Conservation (phyloP, 35 echinoderm and acorn worm species). For the Heliocidaris tuberculata region DNA sequence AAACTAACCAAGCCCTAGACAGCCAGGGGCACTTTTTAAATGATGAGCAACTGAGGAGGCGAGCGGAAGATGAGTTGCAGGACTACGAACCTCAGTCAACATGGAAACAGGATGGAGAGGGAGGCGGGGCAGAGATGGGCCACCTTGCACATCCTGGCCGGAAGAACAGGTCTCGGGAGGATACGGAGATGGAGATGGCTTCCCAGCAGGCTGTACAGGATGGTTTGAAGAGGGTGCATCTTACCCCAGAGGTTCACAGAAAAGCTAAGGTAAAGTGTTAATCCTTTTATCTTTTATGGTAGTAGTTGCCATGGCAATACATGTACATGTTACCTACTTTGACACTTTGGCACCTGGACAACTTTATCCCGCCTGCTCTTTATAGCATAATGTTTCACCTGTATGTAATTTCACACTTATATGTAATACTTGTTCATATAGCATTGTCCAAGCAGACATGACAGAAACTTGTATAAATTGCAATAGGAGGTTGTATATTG, state of each 20-base stretch:
- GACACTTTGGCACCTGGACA: not conserved
- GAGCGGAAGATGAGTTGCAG: slow-evolving; percentile 21
- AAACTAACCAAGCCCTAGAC: not conserved
- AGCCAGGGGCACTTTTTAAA: not conserved
- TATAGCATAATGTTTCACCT: not conserved
- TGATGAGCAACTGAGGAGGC: not conserved
- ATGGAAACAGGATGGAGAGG: not conserved
- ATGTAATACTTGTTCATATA: not conserved
- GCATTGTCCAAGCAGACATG: not conserved
- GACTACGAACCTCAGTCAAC: slow-evolving; percentile 45
- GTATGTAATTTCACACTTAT: not conserved
- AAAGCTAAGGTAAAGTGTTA: not conserved
- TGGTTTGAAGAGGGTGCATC: slow-evolving; percentile 40
- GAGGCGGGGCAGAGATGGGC: not conserved
- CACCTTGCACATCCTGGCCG: not conserved
- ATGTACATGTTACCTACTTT: not conserved
- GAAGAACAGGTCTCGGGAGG: not conserved
- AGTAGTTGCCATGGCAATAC: not conserved
- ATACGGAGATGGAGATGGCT: not conserved
- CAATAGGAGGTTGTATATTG: not conserved
- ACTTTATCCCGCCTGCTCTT: not conserved
- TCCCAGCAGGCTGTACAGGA: slow-evolving; percentile 33
- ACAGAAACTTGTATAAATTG: not conserved
- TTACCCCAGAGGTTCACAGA: slow-evolving; percentile 17
- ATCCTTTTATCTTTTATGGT: not conserved